Evolutionary conservation across 2,797 vertebrate species (phyloP), one percentile per base, ranked within the genome.

Genomic region (Notolabrus celidotus): DNA sequence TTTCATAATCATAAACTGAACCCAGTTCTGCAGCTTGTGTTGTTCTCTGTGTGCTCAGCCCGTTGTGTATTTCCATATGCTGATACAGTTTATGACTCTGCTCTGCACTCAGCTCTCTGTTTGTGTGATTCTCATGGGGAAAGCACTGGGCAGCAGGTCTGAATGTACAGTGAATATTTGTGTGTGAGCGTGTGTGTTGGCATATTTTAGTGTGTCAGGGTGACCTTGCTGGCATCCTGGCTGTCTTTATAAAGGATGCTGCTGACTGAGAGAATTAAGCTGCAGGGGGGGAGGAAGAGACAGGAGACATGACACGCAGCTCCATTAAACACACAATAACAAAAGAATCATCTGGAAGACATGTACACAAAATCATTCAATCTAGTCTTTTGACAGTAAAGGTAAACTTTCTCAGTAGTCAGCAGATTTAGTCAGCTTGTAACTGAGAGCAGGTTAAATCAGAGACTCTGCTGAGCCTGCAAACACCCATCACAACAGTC

Each of bases 191-290:
- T 71, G 55, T 60, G 52, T 41, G 63, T 25, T 10, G 61, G 51
- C 45, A 15, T 45, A 41, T 19, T 7, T 55, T 10, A 27, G 25
- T 56, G 77, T 63, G 67, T 64, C 53, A 47, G 77, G 36, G 70
- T 89, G 87, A 91, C 90, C 88, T 92, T 89, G 81, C 47, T 52
- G 49, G 62, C 6, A 39, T 69, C 68, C 71, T 55, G 61, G 46
- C 66, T 59, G 46, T 80, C 70, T 43, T 19, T 57, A 60, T 53
- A 25, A 71, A 80, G 74, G 84, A 88, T 88, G 90, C 92, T 88
- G 90, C 92, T 90, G 92, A 92, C 87, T 72, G 54, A 39, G 67
- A 62, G 69, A 62, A 56, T 43, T 47, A 46, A 60, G 72, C 27
- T 1, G 49, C 46, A 56, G 59, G 73, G 82, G n/a, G 82, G 80